Percentiles rank a stretch among this genome's conserved stretches.
phyloP scores from a whole-genome alignment of 1,140 invertebrate species.

The Bombus vancouverensis region DNA sequence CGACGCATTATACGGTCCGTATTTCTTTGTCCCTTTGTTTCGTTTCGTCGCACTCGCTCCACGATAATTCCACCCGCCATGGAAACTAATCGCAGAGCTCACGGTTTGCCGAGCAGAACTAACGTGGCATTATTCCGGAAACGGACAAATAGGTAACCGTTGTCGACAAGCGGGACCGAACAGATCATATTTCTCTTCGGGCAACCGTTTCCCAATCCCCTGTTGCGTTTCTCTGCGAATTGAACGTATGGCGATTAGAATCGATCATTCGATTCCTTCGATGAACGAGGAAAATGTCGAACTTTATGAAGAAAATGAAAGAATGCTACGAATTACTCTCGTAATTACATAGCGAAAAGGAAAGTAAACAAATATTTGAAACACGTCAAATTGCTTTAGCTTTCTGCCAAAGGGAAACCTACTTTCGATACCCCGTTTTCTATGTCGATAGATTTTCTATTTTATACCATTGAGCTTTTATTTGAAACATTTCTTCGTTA shows the following conservation, averaged over 20 bases:
- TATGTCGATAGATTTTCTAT: too few relatives aligned
- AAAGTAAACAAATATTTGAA: too few relatives aligned
- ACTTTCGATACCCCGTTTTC: too few relatives aligned
- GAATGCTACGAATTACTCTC: too few relatives aligned
- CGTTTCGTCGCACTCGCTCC: background rate
- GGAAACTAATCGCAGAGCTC: slow-evolving; percentile 29
- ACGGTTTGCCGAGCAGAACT: slow-evolving; percentile 42
- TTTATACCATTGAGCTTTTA: too few relatives aligned
- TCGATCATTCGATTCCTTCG: background rate
- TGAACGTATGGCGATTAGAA: background rate
- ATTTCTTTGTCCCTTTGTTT: slow-evolving; percentile 2
- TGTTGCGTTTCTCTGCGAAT: background rate
- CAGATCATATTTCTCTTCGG: background rate
- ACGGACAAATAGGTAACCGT: slow-evolving; percentile 12
- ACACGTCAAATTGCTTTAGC: too few relatives aligned
- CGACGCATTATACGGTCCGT: background rate
- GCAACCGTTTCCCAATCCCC: background rate
- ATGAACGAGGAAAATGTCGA: background rate
- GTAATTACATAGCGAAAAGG: too few relatives aligned
- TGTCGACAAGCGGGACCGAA: background rate
- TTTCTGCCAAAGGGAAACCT: too few relatives aligned
- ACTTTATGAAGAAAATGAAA: too few relatives aligned
- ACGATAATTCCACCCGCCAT: slow-evolving; percentile 18
- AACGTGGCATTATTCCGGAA: slow-evolving; percentile 24
- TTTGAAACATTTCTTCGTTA: too few relatives aligned